Evolutionary conservation across 1,140 invertebrate genomes (phyloP).

Genomic region (Epicauta chinensis): DNA sequence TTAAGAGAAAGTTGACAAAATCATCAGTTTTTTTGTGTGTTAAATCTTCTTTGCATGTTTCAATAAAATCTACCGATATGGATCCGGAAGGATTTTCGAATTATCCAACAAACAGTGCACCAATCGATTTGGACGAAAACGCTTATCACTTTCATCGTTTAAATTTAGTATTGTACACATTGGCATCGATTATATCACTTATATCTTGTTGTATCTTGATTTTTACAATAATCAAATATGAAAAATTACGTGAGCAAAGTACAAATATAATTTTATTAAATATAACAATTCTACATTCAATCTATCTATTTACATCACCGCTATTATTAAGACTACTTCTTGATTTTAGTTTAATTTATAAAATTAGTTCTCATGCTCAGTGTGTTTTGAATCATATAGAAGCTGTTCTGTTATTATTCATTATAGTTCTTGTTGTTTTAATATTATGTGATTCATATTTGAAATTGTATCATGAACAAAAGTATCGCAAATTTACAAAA

Average conservation of each 20-base stretch:
- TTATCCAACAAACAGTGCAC: too few relatives aligned
- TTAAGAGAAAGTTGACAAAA: too few relatives aligned
- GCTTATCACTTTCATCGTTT: neutral
- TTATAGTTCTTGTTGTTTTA: neutral
- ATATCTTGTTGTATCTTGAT: conserved; percentile 8
- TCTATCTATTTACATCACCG: conserved; percentile 3
- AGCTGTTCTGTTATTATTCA: neutral
- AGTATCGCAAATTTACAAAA: too few relatives aligned
- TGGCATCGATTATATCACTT: conserved; percentile 10
- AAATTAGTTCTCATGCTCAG: neutral
- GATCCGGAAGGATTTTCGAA: too few relatives aligned
- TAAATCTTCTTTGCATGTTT: too few relatives aligned
- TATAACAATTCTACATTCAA: conserved; percentile 8
- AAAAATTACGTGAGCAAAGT: conserved; percentile 10
- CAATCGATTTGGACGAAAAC: too few relatives aligned
- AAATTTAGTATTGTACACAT: conserved; percentile 9
- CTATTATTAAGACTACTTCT: conserved; percentile 1
- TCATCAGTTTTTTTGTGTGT: too few relatives aligned
- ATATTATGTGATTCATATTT: neutral
- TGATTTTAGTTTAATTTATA: neutral
- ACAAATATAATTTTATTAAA: conserved; percentile 16
- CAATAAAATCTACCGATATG: too few relatives aligned
- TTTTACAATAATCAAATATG: conserved; percentile 19
- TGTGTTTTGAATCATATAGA: too few relatives aligned
- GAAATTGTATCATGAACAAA: too few relatives aligned